phyloP scores from a whole-genome alignment of 2,888 invertebrate species.

The Drosophila merina region DNA sequence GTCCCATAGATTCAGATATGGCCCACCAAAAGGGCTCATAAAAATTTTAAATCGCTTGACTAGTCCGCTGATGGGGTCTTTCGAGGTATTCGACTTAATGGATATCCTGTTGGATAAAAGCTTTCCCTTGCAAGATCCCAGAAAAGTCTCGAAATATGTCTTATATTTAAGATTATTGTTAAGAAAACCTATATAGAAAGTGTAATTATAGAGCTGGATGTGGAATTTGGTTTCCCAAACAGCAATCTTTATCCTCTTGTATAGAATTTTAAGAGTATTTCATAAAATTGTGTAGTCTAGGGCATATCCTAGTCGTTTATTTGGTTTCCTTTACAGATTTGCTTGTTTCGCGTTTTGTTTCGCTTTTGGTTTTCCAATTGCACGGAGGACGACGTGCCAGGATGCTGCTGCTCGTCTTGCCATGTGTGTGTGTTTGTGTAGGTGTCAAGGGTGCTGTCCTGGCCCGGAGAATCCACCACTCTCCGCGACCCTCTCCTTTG shows the following conservation, averaged over 20 bases:
- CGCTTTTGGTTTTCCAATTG: constrained; percentile 51
- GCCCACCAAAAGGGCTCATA: constrained; percentile 53
- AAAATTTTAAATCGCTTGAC: constrained; percentile 73
- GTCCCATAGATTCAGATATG: constrained; percentile 30
- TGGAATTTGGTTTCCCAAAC: no score
- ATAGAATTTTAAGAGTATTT: no score
- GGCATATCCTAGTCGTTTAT: constrained; percentile 24
- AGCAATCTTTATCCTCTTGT: no score
- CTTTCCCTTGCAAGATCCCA: no score
- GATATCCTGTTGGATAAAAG: no score
- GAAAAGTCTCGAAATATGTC: no score
- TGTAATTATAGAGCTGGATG: no score
- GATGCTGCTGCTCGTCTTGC: constrained; percentile 13
- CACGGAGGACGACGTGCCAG: constrained; percentile 55
- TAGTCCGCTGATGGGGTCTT: neutral
- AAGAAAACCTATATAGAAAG: no score
- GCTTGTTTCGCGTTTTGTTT: constrained; percentile 60
- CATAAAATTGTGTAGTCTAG: constrained; percentile 14
- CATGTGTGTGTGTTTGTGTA: constrained; percentile 44
- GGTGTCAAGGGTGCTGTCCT: constrained; percentile 76
- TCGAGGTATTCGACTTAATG: no score
- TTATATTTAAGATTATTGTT: no score
- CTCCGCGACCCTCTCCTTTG: neutral
- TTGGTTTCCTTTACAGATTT: constrained; percentile 4
- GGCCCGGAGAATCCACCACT: constrained; percentile 48